phyloP scores from a whole-genome alignment of 2,797 vertebrate genomes.

The Paratrypauchen microcephalus region DNA sequence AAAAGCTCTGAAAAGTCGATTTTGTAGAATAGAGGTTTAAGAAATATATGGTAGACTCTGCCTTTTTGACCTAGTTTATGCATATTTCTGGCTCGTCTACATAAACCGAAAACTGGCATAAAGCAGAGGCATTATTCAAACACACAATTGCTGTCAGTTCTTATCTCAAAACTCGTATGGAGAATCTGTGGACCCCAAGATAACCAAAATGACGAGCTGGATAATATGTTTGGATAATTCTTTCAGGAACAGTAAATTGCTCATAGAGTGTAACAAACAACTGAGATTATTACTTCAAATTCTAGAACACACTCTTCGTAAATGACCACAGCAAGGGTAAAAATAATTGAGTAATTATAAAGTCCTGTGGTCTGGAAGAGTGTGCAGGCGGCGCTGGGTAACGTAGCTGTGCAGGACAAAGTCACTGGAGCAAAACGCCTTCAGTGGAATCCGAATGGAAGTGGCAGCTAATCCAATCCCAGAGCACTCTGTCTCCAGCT shows the following conservation, averaged over 20 bases:
- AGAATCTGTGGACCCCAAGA: neutral
- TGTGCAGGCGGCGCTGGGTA: constrained; percentile 47
- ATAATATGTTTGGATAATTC: neutral
- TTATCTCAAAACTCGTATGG: neutral
- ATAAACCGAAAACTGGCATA: neutral
- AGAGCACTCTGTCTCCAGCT: neutral
- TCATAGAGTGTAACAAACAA: too few relatives aligned
- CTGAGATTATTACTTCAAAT: neutral
- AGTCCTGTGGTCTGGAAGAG: constrained; percentile 16
- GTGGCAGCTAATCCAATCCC: constrained; percentile 10
- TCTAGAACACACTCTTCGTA: neutral
- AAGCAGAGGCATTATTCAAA: neutral
- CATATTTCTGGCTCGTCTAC: neutral
- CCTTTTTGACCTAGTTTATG: too few relatives aligned
- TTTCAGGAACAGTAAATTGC: neutral
- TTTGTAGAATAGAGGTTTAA: too few relatives aligned
- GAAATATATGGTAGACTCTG: too few relatives aligned
- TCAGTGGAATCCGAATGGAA: constrained; percentile 16
- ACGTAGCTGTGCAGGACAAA: constrained; percentile 52
- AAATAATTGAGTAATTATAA: constrained; percentile 12
- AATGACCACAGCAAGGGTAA: neutral
- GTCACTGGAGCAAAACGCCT: constrained; percentile 26
- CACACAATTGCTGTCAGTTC: neutral
- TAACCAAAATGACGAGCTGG: neutral
- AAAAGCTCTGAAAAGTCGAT: too few relatives aligned